Evolutionary conservation across 2,888 invertebrate species (phyloP), one percentile per base, ranked within the genome.

Genomic region (Cryptocephalus primarius): DNA sequence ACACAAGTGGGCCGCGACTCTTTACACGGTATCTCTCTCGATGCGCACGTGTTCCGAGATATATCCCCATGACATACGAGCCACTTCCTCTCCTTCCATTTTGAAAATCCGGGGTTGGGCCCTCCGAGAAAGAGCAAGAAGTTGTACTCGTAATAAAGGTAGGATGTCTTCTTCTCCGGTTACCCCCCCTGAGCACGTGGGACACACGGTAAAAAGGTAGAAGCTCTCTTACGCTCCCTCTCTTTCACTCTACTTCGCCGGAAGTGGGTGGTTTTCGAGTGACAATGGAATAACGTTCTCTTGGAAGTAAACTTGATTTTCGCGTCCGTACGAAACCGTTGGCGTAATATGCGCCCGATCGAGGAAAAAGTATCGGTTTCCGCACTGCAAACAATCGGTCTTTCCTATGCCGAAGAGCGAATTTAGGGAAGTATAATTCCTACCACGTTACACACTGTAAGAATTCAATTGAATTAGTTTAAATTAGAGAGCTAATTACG

Each of bases 51-150:
- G 68, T 68, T 66, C 60, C 12, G 11, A 52, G 53, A 54, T 54
- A 63, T 59, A 62, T 63, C 61, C 61, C 61, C 63, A 62, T 62
- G 66, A 64, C 62, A 68, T 61, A 58, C 55, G 66, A 63, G 63
- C 57, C 65, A 52, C 65, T 65, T 68, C 67, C 67, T 66, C 60
- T 65, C 60, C 58, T 58, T 47, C 60, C 58, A 48, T 50, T 48
- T 43, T 48, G 57, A 55, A 57, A 55, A 57, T 22, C 57, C 54
- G 55, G 57, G 58, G 53, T 59, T 53, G 56, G 56, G 52, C 36
- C 36, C 22, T 22, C 22, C 36, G 36, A 36, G 12, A 12, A 36
- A 12, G 12, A 36, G 36, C 36, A 36, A 36, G 36, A 36, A 36
- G 12, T 22, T 22, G 22, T 22, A 22, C 22, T 22, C 22, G 22